phyloP scores from a whole-genome alignment of 2,888 invertebrate genomes.

The Epistrophe eligans region DNA sequence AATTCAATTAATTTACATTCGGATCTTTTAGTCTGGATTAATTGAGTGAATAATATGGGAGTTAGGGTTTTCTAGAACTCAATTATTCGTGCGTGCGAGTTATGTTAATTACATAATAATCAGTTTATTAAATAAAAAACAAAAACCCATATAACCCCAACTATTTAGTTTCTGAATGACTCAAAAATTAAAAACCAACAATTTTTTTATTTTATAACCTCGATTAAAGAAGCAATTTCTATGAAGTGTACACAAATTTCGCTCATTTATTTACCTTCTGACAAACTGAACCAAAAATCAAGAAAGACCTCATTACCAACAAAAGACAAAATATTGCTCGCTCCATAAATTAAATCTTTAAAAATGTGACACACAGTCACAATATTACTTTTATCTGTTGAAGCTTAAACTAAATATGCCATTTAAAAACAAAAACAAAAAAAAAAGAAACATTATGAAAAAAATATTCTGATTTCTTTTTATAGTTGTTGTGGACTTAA shows the following conservation, averaged over 20 bases:
- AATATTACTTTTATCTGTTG: constrained; percentile 6
- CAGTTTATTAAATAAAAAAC: no score
- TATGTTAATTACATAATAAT: no score
- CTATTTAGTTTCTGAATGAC: no score
- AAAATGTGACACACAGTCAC: constrained; percentile 46
- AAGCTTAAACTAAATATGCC: constrained; percentile 39
- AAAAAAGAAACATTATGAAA: constrained; percentile 6
- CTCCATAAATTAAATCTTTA: constrained; percentile 48
- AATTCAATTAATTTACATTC: no score
- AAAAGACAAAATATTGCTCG: constrained; percentile 51
- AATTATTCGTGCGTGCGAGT: no score
- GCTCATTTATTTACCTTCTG: constrained; percentile 2
- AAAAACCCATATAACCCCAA: no score
- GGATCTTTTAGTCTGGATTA: no score
- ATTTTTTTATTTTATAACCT: neutral
- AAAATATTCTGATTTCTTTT: constrained; percentile 48
- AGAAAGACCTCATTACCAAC: constrained; percentile 46
- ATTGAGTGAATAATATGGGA: no score
- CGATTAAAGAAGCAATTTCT: neutral
- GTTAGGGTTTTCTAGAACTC: no score
- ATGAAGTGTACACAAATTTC: neutral
- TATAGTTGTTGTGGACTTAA: constrained; percentile 15
- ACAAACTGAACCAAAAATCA: constrained; percentile 19
- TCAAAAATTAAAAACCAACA: no score
- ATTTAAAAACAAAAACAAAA: constrained; percentile 21